Evolutionary conservation across 2,797 vertebrate genomes (phyloP), one percentile per base, ranked within the genome.

Genomic region (Mycteria americana): DNA sequence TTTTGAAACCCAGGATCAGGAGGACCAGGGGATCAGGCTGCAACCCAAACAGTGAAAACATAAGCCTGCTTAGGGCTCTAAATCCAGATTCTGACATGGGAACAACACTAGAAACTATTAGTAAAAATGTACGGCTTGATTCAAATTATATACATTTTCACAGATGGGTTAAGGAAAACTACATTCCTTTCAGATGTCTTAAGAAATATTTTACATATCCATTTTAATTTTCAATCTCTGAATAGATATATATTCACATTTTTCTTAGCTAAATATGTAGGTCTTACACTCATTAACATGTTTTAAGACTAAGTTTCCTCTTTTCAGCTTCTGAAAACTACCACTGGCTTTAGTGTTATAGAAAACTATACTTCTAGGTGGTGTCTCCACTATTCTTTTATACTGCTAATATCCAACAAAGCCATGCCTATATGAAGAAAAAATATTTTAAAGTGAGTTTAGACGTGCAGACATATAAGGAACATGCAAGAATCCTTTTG

Each of bases 1-100:
- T 89, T 85, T 83, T 93, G 91, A 96, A 95, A 91, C 67, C 31
- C 56, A 92, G 86, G 28, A 94, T 30, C 72, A 78, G 85, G 37
- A 88, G 45, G 43, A 93, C 62, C 69, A 80, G 72, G 13, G 43
- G 78, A 95, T 67, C 73, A 79, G 81, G 81, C 92, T 92, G 93
- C 43, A 95, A 73, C 81, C 16, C 74, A 85, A 91, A 57, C 62
- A 92, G 65, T 69, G 74, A 89, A 90, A 91, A 85, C 25, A 64
- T 43, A 81, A 85, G 59, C 70, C 51, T 85, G 48, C 31, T 90
- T 53, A 65, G 31, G 56, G 80, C 76, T 89, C 79, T 68, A 77
- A 91, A 93, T 53, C 39, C 75, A 87, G 24, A 74, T 68, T 88
- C 75, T 92, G 60, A 95, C 72, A 91, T 75, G 87, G 72, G 56